Evolutionary conservation across 2,888 invertebrate genomes (phyloP), one percentile per base, ranked within the genome.

Genomic region (Lasioglossum oenotherae): DNA sequence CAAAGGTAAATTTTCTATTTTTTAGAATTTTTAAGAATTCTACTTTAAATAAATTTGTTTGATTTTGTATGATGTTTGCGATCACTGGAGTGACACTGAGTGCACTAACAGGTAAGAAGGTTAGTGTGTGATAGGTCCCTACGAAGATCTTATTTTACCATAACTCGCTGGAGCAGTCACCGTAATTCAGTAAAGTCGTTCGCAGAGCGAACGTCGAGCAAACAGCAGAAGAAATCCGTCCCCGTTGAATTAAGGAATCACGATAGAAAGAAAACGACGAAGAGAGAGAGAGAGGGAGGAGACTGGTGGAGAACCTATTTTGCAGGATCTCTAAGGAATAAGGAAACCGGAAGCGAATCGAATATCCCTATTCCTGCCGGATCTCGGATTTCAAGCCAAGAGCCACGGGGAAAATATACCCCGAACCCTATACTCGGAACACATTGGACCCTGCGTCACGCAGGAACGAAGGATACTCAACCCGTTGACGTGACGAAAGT

Each of bases 391-490:
- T 73, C 46, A 19, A 31, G 41, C 71, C 23, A 41, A n/a, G 41
- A 41, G n/a, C 12, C n/a, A n/a, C 10, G 5, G 3, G 57, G n/a
- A 57, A 57, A n/a, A 4, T n/a, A n/a, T 57, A 57, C n/a, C 53
- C 2, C 4, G 10, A 71, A 12, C 10, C 10, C 38, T n/a, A 23
- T 8, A 4, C 38, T 19, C 35, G 8, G 69, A 41, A 12, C 41
- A 71, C 71, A 71, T 71, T 71, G 38, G 38, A 41, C 71, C n/a
- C n/a, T 71, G 71, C 71, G 71, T 71, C 71, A 71, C n/a, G 71
- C 71, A 41, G 69, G 14, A 69, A 69, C 69, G 69, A 69, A 67
- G 19, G 67, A n/a, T 41, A 71, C n/a, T 41, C 5, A 23, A n/a
- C 38, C 38, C 71, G 71, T 38, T 41, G 71, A 41, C 71, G 71